A percentile compares a stretch with the other conserved stretches of the same genome.
These are phyloP conservation scores for Ariolimax columbianus DNA, from an alignment of 2,888 invertebrate genomes.

Conservation along the genomic window DNA sequence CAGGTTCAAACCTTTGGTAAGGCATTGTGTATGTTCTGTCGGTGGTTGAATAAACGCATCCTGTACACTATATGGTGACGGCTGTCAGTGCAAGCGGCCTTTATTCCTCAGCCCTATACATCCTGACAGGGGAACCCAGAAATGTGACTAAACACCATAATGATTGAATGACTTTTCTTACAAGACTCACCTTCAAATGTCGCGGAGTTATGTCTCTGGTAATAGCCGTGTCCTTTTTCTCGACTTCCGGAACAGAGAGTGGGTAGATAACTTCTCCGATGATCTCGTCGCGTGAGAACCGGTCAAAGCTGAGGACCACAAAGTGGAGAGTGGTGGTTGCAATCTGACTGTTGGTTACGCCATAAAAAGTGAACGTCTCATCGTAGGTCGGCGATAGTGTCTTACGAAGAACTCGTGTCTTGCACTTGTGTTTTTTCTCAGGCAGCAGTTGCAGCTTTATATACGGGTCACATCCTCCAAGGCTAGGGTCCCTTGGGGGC, in stretches of 20 bases:
- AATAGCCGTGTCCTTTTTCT: slow-evolving; percentile 79
- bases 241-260: slow-evolving; percentile 70
- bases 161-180: too few relatives aligned
- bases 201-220: slow-evolving; percentile 93
- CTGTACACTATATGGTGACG: too few relatives aligned
- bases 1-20: too few relatives aligned
- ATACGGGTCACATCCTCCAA: slow-evolving; percentile 95
- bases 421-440: slow-evolving; percentile 98
- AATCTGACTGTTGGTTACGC: slow-evolving; percentile 85
- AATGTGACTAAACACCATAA: too few relatives aligned
- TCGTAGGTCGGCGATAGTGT: slow-evolving; percentile 98
- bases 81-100: too few relatives aligned
- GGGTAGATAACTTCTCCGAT: slow-evolving; percentile 95
- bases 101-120: too few relatives aligned
- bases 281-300: slow-evolving; percentile 98
- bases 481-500: slow-evolving; percentile 88
- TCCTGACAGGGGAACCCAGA: too few relatives aligned
- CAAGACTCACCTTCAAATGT: slow-evolving; percentile 88
- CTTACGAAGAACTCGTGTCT: slow-evolving; percentile 96
- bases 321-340: slow-evolving; percentile 90
- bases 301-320: slow-evolving; percentile 85
- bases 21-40: too few relatives aligned
- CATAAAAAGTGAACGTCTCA: slow-evolving; percentile 99
- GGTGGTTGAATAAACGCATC: too few relatives aligned
- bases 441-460: slow-evolving; percentile 97